Conservation (phyloP, 2,113 vertebrate species). For the Ammodramus savannarum region DNA sequence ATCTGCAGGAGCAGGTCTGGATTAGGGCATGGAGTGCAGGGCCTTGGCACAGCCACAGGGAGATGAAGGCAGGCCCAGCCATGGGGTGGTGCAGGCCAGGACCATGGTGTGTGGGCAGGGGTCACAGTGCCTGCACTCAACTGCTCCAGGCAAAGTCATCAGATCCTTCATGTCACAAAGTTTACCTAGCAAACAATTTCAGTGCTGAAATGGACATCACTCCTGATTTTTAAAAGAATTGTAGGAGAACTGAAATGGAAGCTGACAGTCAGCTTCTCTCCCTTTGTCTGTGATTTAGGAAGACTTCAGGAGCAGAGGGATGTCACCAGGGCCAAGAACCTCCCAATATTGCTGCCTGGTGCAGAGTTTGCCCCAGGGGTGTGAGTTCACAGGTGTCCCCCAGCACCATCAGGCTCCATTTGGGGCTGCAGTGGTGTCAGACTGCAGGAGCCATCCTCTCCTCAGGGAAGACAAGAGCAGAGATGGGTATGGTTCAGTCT, state of each 20-base stretch:
- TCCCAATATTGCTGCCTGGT: neutral
- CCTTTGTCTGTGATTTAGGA: neutral
- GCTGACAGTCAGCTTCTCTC: neutral
- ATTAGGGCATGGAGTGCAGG: neutral
- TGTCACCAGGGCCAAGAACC: neutral
- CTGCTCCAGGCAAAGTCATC: neutral
- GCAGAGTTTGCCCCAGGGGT: neutral
- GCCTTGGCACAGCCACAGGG: neutral
- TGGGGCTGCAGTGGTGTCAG: neutral
- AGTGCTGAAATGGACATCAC: neutral
- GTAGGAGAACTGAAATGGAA: neutral
- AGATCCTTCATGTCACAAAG: neutral
- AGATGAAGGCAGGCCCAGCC: neutral
- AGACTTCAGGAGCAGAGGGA: neutral
- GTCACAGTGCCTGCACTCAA: neutral
- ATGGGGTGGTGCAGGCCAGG: neutral
- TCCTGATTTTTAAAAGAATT: neutral
- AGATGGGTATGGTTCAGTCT: neutral
- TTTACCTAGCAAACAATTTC: neutral
- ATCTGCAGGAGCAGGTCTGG: neutral
- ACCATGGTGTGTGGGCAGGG: neutral
- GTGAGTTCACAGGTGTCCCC: neutral
- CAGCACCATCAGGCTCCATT: neutral
- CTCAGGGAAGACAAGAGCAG: neutral
- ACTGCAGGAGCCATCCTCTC: neutral